These are phyloP conservation scores for Cephus cinctus DNA, from an alignment of 1,140 invertebrate species.

Conservation along the genomic window DNA sequence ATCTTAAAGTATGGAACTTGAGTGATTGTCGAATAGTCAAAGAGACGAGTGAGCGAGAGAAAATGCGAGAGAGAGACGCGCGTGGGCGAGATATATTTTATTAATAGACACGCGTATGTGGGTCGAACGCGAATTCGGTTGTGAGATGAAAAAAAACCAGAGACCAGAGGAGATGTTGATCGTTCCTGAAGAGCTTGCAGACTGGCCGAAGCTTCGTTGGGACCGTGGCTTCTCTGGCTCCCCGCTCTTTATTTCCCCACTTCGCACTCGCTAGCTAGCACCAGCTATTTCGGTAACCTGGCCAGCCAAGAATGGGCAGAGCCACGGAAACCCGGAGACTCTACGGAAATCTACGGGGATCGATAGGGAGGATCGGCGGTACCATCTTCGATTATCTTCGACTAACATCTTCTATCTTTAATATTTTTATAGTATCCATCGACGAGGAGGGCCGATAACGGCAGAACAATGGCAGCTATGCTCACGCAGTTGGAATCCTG, in stretches of 20 bases:
- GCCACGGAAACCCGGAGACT: too few relatives aligned
- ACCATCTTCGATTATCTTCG: too few relatives aligned
- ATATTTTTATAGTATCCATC: too few relatives aligned
- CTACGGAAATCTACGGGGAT: too few relatives aligned
- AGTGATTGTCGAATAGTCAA: not conserved
- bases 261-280: too few relatives aligned
- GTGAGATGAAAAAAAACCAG: conserved; percentile 4
- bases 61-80: conserved; percentile 9
- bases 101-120: not conserved
- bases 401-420: too few relatives aligned
- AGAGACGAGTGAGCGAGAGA: not conserved
- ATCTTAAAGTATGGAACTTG: not conserved
- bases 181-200: conserved; percentile 29
- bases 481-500: too few relatives aligned
- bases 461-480: too few relatives aligned
- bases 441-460: too few relatives aligned
- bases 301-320: conserved; percentile 57
- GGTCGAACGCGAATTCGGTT: not conserved
- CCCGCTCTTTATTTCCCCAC: too few relatives aligned
- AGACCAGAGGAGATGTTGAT: conserved; percentile 28
- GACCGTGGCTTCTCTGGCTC: conserved; percentile 15
- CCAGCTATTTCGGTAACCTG: conserved; percentile 55
- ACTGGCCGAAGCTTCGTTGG: conserved; percentile 25
- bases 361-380: too few relatives aligned
- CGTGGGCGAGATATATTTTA: too few relatives aligned